Evolutionary conservation across 2,113 vertebrate genomes (phyloP).

Genomic region (Monopterus albus): DNA sequence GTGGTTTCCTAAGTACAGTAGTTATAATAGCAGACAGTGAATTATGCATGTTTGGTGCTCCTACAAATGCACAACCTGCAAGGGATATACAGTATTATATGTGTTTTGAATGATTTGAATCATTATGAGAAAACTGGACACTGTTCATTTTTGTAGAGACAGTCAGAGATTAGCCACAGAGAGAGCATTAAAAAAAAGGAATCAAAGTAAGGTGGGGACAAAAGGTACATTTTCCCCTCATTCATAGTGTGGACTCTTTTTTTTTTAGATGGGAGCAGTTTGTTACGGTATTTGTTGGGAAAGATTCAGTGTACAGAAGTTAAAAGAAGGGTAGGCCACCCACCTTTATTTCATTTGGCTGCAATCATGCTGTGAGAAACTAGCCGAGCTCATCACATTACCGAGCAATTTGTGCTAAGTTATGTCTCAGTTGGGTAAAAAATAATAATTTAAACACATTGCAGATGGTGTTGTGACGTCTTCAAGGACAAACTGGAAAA

Average conservation of each 20-base stretch:
- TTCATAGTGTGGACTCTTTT: neutral
- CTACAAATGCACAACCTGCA: neutral
- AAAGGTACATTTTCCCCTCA: neutral
- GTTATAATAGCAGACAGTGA: neutral
- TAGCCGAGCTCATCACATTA: conserved; percentile 44
- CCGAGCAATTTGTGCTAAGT: conserved; percentile 21
- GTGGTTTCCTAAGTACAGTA: neutral
- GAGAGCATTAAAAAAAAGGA: neutral
- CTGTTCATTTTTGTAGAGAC: neutral
- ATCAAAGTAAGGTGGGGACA: neutral
- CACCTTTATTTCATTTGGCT: conserved; percentile 62
- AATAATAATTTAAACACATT: conserved; percentile 18
- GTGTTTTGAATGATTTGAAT: neutral
- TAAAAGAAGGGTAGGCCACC: conserved; percentile 41
- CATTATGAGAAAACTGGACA: neutral
- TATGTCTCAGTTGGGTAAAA: conserved; percentile 36
- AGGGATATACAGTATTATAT: no score
- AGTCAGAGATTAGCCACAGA: neutral
- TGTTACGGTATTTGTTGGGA: conserved; percentile 7
- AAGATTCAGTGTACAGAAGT: conserved; percentile 13
- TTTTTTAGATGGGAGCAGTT: conserved; percentile 11
- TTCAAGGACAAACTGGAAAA: conserved; percentile 24
- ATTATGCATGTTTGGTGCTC: neutral
- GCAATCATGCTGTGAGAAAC: conserved; percentile 22
- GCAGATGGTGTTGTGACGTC: conserved; percentile 52